Evolutionary conservation across 1,140 invertebrate genomes (phyloP).

Genomic region (Chrysopa pallens): DNA sequence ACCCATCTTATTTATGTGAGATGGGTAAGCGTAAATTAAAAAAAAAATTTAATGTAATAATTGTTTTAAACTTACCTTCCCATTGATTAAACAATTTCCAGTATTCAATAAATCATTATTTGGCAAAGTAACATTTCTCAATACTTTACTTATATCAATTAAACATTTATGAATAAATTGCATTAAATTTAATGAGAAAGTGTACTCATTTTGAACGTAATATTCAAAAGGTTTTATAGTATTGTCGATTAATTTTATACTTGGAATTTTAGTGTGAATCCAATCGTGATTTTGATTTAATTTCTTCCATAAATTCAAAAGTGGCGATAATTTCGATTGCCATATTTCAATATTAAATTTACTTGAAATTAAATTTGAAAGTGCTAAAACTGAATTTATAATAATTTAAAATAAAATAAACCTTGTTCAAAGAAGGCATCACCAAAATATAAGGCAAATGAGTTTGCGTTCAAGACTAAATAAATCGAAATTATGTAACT

Average conservation of each 20-base stretch:
- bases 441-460: too few relatives aligned
- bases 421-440: too few relatives aligned
- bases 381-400: slow-evolving; percentile 13
- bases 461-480: too few relatives aligned
- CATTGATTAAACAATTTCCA: slow-evolving; percentile 32
- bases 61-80: slow-evolving; percentile 26
- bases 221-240: slow-evolving; percentile 23
- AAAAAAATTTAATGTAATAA: neutral
- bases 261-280: slow-evolving; percentile 18
- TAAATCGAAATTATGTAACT: too few relatives aligned
- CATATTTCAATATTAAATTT: slow-evolving; percentile 27
- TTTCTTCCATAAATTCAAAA: slow-evolving; percentile 61
- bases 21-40: too few relatives aligned
- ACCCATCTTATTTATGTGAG: too few relatives aligned
- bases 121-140: slow-evolving; percentile 33
- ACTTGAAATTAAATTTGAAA: slow-evolving; percentile 10
- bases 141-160: slow-evolving; percentile 39
- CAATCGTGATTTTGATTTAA: slow-evolving; percentile 30
- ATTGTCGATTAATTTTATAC: slow-evolving; percentile 15
- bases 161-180: slow-evolving; percentile 36
- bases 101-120: slow-evolving; percentile 29
- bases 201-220: slow-evolving; percentile 36
- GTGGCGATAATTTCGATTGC: slow-evolving; percentile 40
- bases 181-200: slow-evolving; percentile 26
- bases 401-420: slow-evolving; percentile 6